These are phyloP conservation scores for Drosophila anomalipes DNA, from an alignment of 2,888 invertebrate species.

Conservation along the genomic window DNA sequence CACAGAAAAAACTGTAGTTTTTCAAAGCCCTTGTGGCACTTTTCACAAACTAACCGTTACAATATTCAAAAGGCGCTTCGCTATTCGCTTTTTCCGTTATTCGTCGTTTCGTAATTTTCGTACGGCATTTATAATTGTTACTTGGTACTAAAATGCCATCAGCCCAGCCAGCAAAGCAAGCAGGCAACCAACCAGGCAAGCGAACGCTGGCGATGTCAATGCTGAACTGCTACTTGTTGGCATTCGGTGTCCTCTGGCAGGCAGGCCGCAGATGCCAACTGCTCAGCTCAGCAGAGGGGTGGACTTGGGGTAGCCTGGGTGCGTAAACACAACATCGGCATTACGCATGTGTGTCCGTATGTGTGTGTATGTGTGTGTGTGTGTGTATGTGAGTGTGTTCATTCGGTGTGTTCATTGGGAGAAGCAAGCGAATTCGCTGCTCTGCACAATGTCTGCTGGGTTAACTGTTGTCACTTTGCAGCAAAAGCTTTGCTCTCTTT, in stretches of 20 bases:
- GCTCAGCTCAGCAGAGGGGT: conserved; percentile 13
- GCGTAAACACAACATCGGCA: conserved; percentile 41
- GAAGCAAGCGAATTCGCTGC: conserved; percentile 53
- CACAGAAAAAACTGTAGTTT: conserved; percentile 8
- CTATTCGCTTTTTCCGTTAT: background rate
- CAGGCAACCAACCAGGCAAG: conserved; percentile 41
- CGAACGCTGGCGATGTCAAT: conserved; percentile 76
- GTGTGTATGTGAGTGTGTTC: conserved; percentile 28
- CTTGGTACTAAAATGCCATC: background rate
- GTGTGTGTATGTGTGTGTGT: background rate
- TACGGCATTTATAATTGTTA: conserved; percentile 2
- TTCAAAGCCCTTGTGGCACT: conserved; percentile 5
- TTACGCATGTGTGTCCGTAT: background rate
- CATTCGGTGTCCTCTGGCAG: conserved; percentile 63
- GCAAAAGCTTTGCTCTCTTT: conserved; percentile 38
- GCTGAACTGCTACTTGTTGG: conserved; percentile 79
- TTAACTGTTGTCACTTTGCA: conserved; percentile 48
- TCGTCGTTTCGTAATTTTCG: conserved; percentile 4
- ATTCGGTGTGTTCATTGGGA: conserved; percentile 36
- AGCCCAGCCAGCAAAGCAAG: conserved; percentile 1
- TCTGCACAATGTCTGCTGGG: conserved; percentile 50
- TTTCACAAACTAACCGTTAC: conserved; percentile 27
- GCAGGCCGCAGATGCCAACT: conserved; percentile 61
- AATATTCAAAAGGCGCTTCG: conserved; percentile 24
- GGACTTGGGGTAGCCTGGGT: background rate